Percentiles rank a stretch among this genome's conserved stretches.
Conservation (phyloP, 2,888 invertebrate genomes). For the Eucera pruinosa region DNA sequence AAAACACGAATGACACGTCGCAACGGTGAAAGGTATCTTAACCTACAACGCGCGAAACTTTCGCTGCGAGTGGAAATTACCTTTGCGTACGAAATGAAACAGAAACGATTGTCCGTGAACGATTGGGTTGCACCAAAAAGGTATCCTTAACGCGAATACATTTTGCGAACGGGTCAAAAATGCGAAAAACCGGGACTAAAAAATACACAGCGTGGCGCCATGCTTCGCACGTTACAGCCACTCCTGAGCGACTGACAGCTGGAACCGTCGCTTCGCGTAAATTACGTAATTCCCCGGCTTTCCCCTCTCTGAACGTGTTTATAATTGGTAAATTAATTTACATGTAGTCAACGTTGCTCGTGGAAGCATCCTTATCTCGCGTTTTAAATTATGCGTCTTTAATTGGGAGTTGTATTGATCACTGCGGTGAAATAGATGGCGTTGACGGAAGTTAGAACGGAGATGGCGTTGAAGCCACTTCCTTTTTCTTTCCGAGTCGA, state of each 20-base stretch:
- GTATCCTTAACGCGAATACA: constrained; percentile 57
- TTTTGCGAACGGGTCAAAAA: constrained; percentile 61
- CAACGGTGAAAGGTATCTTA: constrained; percentile 51
- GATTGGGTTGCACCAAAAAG: no score
- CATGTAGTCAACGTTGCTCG: no score
- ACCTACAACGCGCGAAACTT: constrained; percentile 46
- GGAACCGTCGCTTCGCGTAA: background rate
- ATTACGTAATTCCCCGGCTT: no score
- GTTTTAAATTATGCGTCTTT: background rate
- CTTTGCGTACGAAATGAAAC: constrained; percentile 28
- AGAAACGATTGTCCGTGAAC: background rate
- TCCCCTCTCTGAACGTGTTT: no score
- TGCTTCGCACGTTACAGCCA: constrained; percentile 70
- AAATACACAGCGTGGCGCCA: constrained; percentile 72
- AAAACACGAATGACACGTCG: constrained; percentile 75
- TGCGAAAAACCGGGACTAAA: constrained; percentile 38
- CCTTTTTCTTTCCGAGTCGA: constrained; percentile 79
- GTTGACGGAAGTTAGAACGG: background rate
- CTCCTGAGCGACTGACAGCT: constrained; percentile 50
- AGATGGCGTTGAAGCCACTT: constrained; percentile 59
- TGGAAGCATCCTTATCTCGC: no score
- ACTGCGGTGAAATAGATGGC: constrained; percentile 42
- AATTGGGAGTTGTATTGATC: constrained; percentile 18
- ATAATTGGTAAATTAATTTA: background rate
- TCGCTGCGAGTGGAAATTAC: constrained; percentile 20